Conservation (phyloP, 2,113 vertebrate species). For the Mesoclemmys tuberculata region DNA sequence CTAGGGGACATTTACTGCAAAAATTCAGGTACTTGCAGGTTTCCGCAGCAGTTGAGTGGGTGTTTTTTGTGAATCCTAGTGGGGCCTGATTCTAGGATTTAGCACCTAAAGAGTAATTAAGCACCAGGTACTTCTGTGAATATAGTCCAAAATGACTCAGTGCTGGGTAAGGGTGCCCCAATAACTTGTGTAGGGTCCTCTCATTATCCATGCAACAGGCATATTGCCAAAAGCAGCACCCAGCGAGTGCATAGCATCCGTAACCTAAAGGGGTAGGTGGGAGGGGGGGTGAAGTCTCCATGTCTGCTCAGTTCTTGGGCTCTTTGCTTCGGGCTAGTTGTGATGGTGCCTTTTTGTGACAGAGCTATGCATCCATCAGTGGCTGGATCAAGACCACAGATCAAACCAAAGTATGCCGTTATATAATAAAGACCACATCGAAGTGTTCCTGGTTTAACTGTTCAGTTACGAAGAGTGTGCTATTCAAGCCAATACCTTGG, state of each 20-base stretch:
- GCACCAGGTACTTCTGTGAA: not conserved
- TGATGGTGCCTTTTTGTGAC: not conserved
- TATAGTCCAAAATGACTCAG: not conserved
- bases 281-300: not conserved
- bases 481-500: not conserved
- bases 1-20: not conserved
- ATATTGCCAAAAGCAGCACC: not conserved
- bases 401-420: rapidly evolving
- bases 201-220: not conserved
- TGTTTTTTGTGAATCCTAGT: not conserved
- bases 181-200: not conserved
- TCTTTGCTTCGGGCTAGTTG: not conserved
- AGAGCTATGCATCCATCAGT: not conserved
- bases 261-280: not conserved
- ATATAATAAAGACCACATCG: not conserved
- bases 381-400: not conserved
- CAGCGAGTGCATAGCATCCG: not conserved
- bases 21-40: not conserved
- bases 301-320: not conserved
- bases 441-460: not conserved
- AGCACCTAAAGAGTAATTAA: not conserved
- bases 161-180: not conserved
- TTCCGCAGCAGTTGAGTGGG: not conserved
- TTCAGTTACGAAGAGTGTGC: rapidly evolving
- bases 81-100: not conserved